Conservation (phyloP, 1,140 invertebrate genomes). For the Macrotrachela quadricornifera region DNA sequence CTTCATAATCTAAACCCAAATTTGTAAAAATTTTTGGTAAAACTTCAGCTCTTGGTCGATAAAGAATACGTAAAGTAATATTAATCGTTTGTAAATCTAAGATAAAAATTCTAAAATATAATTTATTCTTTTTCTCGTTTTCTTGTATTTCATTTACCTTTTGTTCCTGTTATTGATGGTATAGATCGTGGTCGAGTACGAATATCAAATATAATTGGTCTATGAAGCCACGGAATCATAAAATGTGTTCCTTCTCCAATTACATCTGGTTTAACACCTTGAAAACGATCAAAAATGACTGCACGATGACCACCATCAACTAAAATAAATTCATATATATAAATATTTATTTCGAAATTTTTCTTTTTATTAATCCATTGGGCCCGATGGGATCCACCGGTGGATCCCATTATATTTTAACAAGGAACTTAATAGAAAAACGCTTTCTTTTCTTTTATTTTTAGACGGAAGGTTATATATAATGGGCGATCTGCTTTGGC, state of each 20-base stretch:
- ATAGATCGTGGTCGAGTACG: slow-evolving; percentile 83
- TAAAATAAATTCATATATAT: too few species aligned
- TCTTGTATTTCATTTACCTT: slow-evolving; percentile 25
- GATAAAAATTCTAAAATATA: slow-evolving; percentile 4
- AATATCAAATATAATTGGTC: slow-evolving; percentile 90
- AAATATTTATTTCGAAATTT: too few species aligned
- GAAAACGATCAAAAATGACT: slow-evolving; percentile 95
- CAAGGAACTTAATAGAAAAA: too few species aligned
- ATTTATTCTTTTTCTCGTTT: slow-evolving; percentile 28
- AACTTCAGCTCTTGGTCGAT: slow-evolving; percentile 66
- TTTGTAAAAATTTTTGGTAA: slow-evolving; percentile 80
- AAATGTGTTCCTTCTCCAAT: slow-evolving; percentile 97
- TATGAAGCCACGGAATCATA: slow-evolving; percentile 91
- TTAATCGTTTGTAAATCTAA: slow-evolving; percentile 97
- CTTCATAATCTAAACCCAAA: slow-evolving; percentile 89
- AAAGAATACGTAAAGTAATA: slow-evolving; percentile 89
- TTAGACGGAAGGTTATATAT: too few species aligned
- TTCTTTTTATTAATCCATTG: too few species aligned
- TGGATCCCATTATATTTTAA: too few species aligned
- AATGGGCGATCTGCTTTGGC: too few species aligned
- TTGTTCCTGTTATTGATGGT: slow-evolving; percentile 86
- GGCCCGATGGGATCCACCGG: too few species aligned
- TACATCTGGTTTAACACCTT: slow-evolving; percentile 70
- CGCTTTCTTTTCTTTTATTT: too few species aligned
- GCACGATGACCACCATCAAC: slow-evolving; percentile 96